Base-by-base conservation (phyloP, 2,113 vertebrate species). In the Perca flavescens region DNA sequence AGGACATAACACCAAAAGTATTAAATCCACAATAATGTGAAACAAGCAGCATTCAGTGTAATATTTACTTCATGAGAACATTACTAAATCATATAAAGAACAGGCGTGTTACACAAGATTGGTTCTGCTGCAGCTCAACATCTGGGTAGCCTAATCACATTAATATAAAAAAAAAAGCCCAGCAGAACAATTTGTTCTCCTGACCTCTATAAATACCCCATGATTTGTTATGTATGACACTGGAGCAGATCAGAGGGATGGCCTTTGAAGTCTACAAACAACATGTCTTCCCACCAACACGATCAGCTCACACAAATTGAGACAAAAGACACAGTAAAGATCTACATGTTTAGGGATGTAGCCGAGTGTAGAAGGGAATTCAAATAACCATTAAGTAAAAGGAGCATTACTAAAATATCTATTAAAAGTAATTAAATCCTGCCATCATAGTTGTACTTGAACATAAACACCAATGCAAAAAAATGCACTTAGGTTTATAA, bases 151-250 rank as follows among this genome's bases (percentile, higher is more conserved):
- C 6, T 36, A 56, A 68, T 63, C 49, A 68, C 68, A 58, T 62
- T 47, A 19, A 54, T 63, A 17, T 15, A 19, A 36, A 53, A 57
- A 79, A 34, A 68, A 57, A 79, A 34, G n/a, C 64, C 49, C 58
- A 57, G 74, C 17, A n/a, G 78, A 69, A 82, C 66, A 49, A 65
- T 50, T 65, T 76, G 74, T 65, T 65, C 69, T 52, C 3, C 3
- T 82, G 71, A 83, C 79, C 67, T 80, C 64, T 50, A 80, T 60
- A 77, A 85, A 87, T 70, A 79, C 28, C 46, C 43, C 5, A 36
- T 36, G 56, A 40, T 72, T 74, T 53, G 11, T 34, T 6, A 36
- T 77, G 36, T 36, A 21, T 46, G 14, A 75, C 2, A 15, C 67
- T 52, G 52, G 31, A 65, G 64, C 34, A 70, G 67, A 77, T 79